These are phyloP conservation scores for Dendrolimus punctatus DNA, from an alignment of 1,140 invertebrate species.

Conservation along the genomic window DNA sequence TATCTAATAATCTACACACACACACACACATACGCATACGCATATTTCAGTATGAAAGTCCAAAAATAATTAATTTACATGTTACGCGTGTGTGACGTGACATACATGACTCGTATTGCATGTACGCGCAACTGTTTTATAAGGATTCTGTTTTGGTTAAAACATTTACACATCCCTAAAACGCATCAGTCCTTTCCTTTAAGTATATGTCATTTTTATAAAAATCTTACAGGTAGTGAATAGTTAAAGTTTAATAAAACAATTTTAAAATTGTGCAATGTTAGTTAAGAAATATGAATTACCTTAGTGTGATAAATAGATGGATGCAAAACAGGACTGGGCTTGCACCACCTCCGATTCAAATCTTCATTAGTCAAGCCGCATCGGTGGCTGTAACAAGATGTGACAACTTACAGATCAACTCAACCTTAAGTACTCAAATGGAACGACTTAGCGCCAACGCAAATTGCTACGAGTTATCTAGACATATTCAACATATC, in stretches of 20 bases:
- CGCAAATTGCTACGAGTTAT: slow-evolving; percentile 27
- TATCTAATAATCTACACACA: too few relatives aligned
- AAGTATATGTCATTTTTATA: too few relatives aligned
- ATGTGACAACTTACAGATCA: slow-evolving; percentile 34
- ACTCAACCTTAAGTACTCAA: slow-evolving; percentile 35
- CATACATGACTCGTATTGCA: too few relatives aligned
- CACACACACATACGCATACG: too few relatives aligned
- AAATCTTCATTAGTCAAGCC: slow-evolving; percentile 87
- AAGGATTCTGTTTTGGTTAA: too few relatives aligned
- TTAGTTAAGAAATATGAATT: slow-evolving; percentile 15
- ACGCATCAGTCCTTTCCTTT: too few relatives aligned
- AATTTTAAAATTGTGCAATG: background rate
- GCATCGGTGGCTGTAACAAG: slow-evolving; percentile 81
- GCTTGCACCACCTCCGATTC: slow-evolving; percentile 85
- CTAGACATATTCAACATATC: slow-evolving; percentile 23
- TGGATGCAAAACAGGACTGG: slow-evolving; percentile 82
- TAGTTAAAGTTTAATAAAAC: background rate
- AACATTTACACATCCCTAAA: too few relatives aligned
- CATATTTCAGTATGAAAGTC: too few relatives aligned
- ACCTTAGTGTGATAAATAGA: slow-evolving; percentile 89
- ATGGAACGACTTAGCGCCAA: slow-evolving; percentile 23
- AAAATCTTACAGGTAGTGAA: too few relatives aligned
- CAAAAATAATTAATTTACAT: too few relatives aligned
- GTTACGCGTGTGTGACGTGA: too few relatives aligned
- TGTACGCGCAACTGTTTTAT: too few relatives aligned